Conservation (phyloP, 2,113 vertebrate species). For the Cavia aperea region DNA sequence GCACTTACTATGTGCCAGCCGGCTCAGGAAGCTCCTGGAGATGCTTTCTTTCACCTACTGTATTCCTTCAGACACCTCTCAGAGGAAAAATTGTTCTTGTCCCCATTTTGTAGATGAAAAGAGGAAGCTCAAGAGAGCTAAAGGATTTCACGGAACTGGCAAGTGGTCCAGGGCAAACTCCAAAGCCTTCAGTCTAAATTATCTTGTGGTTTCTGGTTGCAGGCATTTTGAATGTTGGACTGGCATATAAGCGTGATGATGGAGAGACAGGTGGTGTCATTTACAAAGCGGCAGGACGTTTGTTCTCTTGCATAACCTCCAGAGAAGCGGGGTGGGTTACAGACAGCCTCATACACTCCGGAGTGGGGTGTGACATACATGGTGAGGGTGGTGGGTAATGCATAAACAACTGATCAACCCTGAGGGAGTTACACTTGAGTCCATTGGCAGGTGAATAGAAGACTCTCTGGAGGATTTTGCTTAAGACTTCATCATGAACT, state of each 20-base stretch:
- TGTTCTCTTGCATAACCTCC: background rate
- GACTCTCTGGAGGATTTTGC: background rate
- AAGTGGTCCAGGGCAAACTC: background rate
- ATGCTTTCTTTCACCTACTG: background rate
- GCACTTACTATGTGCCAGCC: background rate
- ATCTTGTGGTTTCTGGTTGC: background rate
- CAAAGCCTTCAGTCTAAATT: background rate
- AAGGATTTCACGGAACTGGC: background rate
- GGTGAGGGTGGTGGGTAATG: background rate
- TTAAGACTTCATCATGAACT: background rate
- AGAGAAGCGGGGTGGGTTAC: background rate
- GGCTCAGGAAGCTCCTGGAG: background rate
- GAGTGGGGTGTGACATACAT: background rate
- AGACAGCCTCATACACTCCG: background rate
- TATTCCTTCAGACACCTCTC: background rate
- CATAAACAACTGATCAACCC: background rate
- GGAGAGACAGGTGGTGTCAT: background rate
- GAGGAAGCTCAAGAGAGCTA: background rate
- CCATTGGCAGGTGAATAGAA: background rate
- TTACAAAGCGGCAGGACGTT: background rate
- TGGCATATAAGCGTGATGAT: background rate
- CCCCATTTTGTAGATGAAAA: slow-evolving; percentile 4
- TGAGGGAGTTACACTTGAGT: background rate
- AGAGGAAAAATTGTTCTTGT: background rate
- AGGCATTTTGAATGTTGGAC: background rate